Percentiles rank a stretch among this genome's conserved stretches.
Evolutionary conservation across 2,113 vertebrate genomes (phyloP).

Genomic region (Centrocercus urophasianus): DNA sequence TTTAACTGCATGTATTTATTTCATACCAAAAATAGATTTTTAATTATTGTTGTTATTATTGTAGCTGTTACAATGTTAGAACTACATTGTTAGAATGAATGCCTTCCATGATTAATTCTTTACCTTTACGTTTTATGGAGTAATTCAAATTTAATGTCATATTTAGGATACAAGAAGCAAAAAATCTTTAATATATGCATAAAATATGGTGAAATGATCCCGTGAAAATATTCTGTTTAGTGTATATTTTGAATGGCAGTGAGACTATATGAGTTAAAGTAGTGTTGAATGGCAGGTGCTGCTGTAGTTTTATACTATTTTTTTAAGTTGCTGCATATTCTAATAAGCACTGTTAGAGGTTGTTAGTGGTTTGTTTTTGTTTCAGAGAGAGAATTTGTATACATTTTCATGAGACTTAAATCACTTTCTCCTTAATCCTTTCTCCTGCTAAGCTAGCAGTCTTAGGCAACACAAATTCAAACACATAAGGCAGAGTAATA

Average conservation of each 20-base stretch:
- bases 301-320: neutral
- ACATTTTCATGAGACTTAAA: neutral
- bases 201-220: neutral
- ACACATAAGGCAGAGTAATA: neutral
- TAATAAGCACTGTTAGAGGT: neutral
- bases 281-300: neutral
- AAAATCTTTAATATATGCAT: neutral
- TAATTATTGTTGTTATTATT: neutral
- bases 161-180: neutral
- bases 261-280: neutral
- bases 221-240: neutral
- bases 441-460: neutral
- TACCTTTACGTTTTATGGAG: neutral
- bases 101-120: neutral
- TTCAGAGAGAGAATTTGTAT: neutral
- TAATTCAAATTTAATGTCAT: neutral
- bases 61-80: neutral
- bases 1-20: neutral
- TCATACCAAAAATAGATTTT: neutral
- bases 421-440: neutral
- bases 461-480: neutral
- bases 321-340: neutral
- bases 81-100: neutral
- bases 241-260: neutral
- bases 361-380: neutral